phyloP scores from a whole-genome alignment of 2,888 invertebrate species.

The Lapara coniferarum region DNA sequence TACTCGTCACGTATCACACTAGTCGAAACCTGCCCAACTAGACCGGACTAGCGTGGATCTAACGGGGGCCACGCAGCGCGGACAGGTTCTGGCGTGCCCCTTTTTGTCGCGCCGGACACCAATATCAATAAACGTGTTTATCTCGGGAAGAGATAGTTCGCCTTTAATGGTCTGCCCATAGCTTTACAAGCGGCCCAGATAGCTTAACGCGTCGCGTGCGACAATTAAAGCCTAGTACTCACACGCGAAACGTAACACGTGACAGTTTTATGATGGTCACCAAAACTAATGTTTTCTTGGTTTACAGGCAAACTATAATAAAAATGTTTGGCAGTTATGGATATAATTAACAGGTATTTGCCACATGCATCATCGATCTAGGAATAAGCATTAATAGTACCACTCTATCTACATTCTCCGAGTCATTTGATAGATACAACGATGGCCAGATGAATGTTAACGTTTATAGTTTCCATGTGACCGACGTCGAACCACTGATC shows the following conservation, averaged over 20 bases:
- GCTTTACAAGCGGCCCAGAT: slow-evolving; percentile 8
- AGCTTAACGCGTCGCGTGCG: slow-evolving; percentile 13
- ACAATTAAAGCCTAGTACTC: slow-evolving; percentile 3
- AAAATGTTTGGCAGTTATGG: too few species aligned
- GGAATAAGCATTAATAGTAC: too few species aligned
- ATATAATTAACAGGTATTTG: too few species aligned
- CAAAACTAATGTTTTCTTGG: too few species aligned
- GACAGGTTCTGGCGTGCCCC: slow-evolving; percentile 59
- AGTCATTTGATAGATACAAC: too few species aligned
- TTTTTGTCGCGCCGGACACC: slow-evolving; percentile 58
- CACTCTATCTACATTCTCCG: too few species aligned
- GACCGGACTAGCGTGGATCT: slow-evolving; percentile 50
- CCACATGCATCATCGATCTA: too few species aligned
- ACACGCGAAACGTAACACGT: not conserved
- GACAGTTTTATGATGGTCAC: not conserved
- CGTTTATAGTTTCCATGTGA: too few species aligned
- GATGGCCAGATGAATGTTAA: too few species aligned
- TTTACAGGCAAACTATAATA: too few species aligned
- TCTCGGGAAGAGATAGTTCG: slow-evolving; percentile 57
- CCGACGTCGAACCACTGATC: too few species aligned
- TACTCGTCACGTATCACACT: slow-evolving; percentile 1
- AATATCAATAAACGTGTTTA: slow-evolving; percentile 70
- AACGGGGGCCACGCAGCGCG: slow-evolving; percentile 63
- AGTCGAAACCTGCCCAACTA: slow-evolving; percentile 63
- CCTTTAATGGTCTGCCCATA: slow-evolving; percentile 52